Evolutionary conservation across 2,797 vertebrate species (phyloP).

Genomic region (Esox masquinongy): DNA sequence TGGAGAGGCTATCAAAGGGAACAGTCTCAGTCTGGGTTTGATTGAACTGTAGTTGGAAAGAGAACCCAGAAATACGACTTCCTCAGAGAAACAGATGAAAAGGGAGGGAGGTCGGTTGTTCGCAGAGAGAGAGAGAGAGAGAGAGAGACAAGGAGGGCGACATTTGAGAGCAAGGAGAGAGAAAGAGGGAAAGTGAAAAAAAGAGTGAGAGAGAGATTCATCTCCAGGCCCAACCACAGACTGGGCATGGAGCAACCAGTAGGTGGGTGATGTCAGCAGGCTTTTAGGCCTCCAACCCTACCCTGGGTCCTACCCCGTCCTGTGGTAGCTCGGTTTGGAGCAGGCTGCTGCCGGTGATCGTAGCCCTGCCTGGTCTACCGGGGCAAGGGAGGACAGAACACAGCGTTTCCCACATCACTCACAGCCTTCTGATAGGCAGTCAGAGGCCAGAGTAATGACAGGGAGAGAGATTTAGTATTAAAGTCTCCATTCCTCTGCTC

Average conservation of each 20-base stretch:
- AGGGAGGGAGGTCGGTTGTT: conserved; percentile 8
- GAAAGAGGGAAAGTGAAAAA: conserved; percentile 56
- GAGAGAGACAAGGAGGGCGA: conserved; percentile 15
- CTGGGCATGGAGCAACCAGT: conserved; percentile 73
- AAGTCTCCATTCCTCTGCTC: conserved; percentile 65
- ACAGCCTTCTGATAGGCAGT: conserved; percentile 77
- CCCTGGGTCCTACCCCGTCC: conserved; percentile 72
- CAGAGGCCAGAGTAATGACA: conserved; percentile 80
- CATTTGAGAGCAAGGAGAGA: neutral
- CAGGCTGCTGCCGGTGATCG: conserved; percentile 54
- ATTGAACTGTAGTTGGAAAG: conserved; percentile 56
- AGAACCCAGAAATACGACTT: conserved; percentile 60
- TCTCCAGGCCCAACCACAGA: conserved; percentile 73
- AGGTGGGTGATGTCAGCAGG: conserved; percentile 71
- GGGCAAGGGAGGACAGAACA: conserved; percentile 71
- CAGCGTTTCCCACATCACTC: conserved; percentile 81
- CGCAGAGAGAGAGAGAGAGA: conserved; percentile 58
- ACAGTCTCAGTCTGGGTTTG: conserved; percentile 38
- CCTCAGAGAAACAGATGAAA: conserved; percentile 32
- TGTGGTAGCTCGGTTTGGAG: conserved; percentile 78
- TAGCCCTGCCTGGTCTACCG: conserved; percentile 61
- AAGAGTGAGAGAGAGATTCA: conserved; percentile 62
- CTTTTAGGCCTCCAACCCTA: conserved; percentile 34
- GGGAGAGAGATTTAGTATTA: conserved; percentile 80
- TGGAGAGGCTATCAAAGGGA: conserved; percentile 50